phyloP scores from a whole-genome alignment of 2,888 invertebrate genomes.

The Andrena haemorrhoa region DNA sequence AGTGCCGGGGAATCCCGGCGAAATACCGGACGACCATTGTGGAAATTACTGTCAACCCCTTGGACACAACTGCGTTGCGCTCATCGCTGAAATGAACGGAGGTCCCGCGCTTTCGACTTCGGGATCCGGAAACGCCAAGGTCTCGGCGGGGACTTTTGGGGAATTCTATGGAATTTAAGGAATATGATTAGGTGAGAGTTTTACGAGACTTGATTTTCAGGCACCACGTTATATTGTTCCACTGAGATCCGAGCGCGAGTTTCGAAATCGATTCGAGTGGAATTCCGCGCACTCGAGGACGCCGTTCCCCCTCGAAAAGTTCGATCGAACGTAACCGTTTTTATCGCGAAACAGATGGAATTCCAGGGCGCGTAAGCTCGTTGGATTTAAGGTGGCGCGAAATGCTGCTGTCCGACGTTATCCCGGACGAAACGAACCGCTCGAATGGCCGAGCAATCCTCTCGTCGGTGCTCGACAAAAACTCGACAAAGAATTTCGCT shows the following conservation, averaged over 20 bases:
- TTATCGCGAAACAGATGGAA: conserved; percentile 29
- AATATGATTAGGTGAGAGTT: too few species aligned
- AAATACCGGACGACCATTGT: conserved; percentile 31
- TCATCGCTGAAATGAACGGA: conserved; percentile 5
- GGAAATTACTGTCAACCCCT: conserved; percentile 40
- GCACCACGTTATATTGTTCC: too few species aligned
- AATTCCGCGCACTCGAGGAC: conserved; percentile 52
- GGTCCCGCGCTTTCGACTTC: not conserved
- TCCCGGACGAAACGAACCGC: conserved; percentile 14
- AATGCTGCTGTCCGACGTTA: conserved; percentile 6
- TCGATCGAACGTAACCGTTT: conserved; percentile 31
- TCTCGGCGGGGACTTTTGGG: too few species aligned
- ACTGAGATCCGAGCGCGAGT: conserved; percentile 10
- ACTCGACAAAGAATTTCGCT: conserved; percentile 45
- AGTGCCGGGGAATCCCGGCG: conserved; percentile 33
- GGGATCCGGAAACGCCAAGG: too few species aligned
- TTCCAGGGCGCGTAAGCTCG: not conserved
- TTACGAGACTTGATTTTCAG: too few species aligned
- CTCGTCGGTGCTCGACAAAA: not conserved
- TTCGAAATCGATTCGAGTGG: conserved; percentile 58
- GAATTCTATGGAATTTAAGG: too few species aligned
- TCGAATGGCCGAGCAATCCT: not conserved
- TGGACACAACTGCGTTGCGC: not conserved
- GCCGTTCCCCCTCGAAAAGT: conserved; percentile 11
- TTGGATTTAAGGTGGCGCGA: conserved; percentile 12